These are phyloP conservation scores for Rousettus madagascariensis DNA, from an alignment of 2,797 vertebrate species.

Conservation along the genomic window DNA sequence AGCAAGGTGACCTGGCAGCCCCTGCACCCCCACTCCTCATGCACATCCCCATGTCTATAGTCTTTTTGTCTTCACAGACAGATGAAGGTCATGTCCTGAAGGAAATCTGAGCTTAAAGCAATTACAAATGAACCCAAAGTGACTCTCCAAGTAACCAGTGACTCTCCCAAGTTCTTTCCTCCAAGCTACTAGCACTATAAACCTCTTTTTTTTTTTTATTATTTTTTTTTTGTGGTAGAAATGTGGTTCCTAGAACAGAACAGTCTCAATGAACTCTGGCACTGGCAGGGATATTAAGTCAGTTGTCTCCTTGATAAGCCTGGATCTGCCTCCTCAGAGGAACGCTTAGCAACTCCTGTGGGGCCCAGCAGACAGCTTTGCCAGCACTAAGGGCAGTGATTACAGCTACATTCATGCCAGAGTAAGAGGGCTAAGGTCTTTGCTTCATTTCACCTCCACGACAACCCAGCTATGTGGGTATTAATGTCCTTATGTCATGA, in stretches of 20 bases:
- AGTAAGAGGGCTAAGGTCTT: background rate
- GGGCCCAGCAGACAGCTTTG: background rate
- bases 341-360: background rate
- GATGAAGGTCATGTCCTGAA: background rate
- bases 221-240: background rate
- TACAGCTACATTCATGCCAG: fast-evolving
- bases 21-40: background rate
- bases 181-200: background rate
- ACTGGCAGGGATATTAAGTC: background rate
- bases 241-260: background rate
- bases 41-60: fast-evolving
- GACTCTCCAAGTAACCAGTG: background rate
- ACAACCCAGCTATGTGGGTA: background rate
- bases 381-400: background rate
- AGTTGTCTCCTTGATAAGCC: background rate
- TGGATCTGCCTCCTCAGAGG: background rate
- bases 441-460: background rate
- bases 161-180: background rate
- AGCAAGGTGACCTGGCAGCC: no score
- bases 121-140: background rate
- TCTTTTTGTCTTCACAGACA: background rate
- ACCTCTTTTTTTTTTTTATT: background rate
- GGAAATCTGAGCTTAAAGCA: no score
- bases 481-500: background rate
- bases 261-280: background rate